Evolutionary conservation across 2,888 invertebrate genomes (phyloP).

Genomic region (Synergus umbraculus): DNA sequence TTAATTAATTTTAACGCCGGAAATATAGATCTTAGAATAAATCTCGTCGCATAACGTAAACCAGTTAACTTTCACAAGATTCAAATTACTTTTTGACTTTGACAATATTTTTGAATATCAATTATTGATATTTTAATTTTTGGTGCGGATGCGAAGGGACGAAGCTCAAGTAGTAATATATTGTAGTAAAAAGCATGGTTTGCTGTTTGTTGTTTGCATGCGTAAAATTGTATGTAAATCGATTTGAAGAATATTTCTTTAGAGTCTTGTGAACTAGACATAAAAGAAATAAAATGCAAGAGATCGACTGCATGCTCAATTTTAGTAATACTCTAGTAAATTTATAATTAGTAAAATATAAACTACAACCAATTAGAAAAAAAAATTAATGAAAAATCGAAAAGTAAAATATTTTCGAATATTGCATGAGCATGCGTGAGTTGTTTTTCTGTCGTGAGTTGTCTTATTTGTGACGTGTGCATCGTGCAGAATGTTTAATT

Average conservation of each 20-base stretch:
- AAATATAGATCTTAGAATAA: constrained; percentile 28
- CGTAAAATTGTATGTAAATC: constrained; percentile 30
- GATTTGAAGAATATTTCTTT: constrained; percentile 1
- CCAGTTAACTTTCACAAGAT: constrained; percentile 2
- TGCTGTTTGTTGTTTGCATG: constrained; percentile 43
- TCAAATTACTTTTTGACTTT: not conserved
- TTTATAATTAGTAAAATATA: constrained; percentile 3
- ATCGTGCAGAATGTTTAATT: constrained; percentile 19
- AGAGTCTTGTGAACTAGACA: constrained; percentile 5
- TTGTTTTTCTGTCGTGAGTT: constrained; percentile 28
- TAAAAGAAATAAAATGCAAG: constrained; percentile 20
- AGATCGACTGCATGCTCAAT: constrained; percentile 36
- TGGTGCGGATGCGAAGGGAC: constrained; percentile 26
- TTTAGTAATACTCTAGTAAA: constrained; percentile 12
- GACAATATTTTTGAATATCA: not conserved
- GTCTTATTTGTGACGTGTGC: constrained; percentile 7
- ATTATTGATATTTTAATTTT: not conserved
- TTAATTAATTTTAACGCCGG: constrained; percentile 32
- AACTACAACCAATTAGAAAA: not conserved
- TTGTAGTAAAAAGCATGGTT: constrained; percentile 42
- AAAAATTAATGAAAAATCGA: not conserved
- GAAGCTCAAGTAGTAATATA: constrained; percentile 41
- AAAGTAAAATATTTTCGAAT: not conserved
- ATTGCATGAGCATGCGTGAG: constrained; percentile 32
- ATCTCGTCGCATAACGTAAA: constrained; percentile 29